A percentile compares a stretch with the other conserved stretches of the same genome.
These are phyloP conservation scores for Rhodeus uyekii DNA, from an alignment of 2,797 vertebrate genomes.

Conservation along the genomic window DNA sequence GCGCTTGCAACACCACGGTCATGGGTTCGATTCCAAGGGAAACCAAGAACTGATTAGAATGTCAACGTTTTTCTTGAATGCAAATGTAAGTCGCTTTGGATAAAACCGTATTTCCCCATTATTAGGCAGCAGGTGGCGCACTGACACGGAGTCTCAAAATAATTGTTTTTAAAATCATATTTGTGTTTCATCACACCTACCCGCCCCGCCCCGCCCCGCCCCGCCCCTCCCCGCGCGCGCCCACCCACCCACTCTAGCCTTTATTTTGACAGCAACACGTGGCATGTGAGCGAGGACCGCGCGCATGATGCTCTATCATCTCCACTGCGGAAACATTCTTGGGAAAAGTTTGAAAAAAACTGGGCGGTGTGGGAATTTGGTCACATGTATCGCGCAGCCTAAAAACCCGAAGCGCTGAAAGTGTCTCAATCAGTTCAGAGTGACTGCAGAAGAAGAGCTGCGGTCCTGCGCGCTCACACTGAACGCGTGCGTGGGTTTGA, in stretches of 20 bases:
- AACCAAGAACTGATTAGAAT: too few species aligned
- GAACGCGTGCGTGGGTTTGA: slow-evolving; percentile 19
- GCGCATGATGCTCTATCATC: slow-evolving; percentile 6
- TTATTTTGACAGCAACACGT: slow-evolving; percentile 79
- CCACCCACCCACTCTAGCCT: slow-evolving; percentile 53
- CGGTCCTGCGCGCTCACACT: neutral
- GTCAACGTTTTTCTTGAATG: too few species aligned
- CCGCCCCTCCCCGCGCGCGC: slow-evolving; percentile 43
- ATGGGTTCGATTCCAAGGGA: too few species aligned
- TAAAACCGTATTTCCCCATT: neutral
- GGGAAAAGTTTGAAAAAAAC: slow-evolving; percentile 11
- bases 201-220: slow-evolving; percentile 65
- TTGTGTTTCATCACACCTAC: slow-evolving; percentile 55
- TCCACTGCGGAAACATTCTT: neutral
- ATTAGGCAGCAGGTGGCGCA: slow-evolving; percentile 51
- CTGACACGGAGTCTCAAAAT: neutral
- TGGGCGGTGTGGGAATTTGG: slow-evolving; percentile 27
- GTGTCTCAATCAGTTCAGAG: slow-evolving; percentile 4
- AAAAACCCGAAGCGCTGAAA: slow-evolving; percentile 32
- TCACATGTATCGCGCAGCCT: slow-evolving; percentile 30
- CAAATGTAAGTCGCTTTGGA: too few species aligned
- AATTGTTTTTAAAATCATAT: slow-evolving; percentile 12
- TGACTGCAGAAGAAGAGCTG: neutral
- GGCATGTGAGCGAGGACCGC: slow-evolving; percentile 55
- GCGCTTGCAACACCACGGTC: too few species aligned